phyloP scores from a whole-genome alignment of 1,140 invertebrate species.

The Acyrthosiphon pisum region DNA sequence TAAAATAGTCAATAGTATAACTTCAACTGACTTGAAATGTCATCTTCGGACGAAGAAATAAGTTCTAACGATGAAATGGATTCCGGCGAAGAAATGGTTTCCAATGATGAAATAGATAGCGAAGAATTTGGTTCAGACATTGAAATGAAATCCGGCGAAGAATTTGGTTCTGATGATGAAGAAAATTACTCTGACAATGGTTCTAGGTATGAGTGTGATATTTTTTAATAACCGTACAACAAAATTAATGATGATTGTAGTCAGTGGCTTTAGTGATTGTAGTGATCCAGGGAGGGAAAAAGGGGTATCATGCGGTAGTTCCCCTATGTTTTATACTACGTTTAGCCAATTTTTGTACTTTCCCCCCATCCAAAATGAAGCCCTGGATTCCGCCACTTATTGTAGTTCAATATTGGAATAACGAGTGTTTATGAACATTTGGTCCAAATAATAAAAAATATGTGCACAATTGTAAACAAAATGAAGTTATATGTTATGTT shows the following conservation, averaged over 20 bases:
- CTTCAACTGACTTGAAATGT: background rate
- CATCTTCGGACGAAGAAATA: slow-evolving; percentile 3
- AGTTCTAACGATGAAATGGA: background rate
- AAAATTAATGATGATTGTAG: background rate
- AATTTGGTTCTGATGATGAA: background rate
- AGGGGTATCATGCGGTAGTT: no score
- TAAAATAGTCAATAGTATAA: no score
- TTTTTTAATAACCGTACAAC: background rate
- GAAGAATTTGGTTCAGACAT: background rate
- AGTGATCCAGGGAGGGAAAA: no score
- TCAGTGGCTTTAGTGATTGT: no score
- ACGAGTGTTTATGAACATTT: background rate
- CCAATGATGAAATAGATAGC: background rate
- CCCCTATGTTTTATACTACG: no score
- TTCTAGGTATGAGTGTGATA: background rate
- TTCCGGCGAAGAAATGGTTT: background rate
- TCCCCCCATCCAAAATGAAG: no score
- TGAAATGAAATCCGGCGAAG: background rate
- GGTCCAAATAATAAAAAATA: background rate
- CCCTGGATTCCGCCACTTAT: no score
- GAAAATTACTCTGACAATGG: background rate
- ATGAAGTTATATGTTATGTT: background rate
- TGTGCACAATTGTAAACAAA: background rate
- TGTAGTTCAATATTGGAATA: background rate
- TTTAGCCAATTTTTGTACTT: no score